Evolutionary conservation across 1,140 invertebrate species (phyloP), one percentile per base, ranked within the genome.

Genomic region (Pantala flavescens): DNA sequence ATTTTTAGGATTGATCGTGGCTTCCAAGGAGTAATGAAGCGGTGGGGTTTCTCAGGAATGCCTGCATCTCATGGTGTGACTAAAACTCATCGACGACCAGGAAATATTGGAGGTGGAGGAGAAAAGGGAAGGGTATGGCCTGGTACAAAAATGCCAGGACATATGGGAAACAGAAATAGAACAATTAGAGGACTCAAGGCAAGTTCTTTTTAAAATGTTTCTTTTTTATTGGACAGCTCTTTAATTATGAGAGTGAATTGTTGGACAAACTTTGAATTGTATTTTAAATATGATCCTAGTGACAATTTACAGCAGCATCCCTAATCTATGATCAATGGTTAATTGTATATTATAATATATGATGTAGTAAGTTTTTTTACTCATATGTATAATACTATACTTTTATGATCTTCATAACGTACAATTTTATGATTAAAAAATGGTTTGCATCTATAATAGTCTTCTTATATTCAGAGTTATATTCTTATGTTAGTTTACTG

Each of bases 11-110:
- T 96, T 70, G 91, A 96, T 80, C 87, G 91, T 81, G 98, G 97
- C n/a, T 99, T 99, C 81, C 97, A 99, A 89, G 98, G 98, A 73
- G 98, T 98, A 0, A 93, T 98, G 85, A 98, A 95, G 84, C 86
- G 97, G 28, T 98, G 95, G 89, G 95, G 95, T 63, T 97, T 99
- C 80, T 92, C 94, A 81, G 98, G 98, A 75, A 91, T 93, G 87
- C 95, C 93, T 76, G 92, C 92, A 11, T 90, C 90, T 72, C 96
- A 98, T 82, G 97, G 97, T 78, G 88, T 90, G 7, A 99, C 97
- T 0, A 99, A 99, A 87, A 94, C 92, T 23, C 97, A 99, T 83
- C 87, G 97, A 77, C 88, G 95, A 80, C 88, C 90, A 73, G 98
- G 98, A 76, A 92, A 92, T 79, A 96, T 97, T 80, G 96, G 94